Evolutionary conservation across 2,797 vertebrate species (phyloP).

Genomic region (Leuciscus waleckii): DNA sequence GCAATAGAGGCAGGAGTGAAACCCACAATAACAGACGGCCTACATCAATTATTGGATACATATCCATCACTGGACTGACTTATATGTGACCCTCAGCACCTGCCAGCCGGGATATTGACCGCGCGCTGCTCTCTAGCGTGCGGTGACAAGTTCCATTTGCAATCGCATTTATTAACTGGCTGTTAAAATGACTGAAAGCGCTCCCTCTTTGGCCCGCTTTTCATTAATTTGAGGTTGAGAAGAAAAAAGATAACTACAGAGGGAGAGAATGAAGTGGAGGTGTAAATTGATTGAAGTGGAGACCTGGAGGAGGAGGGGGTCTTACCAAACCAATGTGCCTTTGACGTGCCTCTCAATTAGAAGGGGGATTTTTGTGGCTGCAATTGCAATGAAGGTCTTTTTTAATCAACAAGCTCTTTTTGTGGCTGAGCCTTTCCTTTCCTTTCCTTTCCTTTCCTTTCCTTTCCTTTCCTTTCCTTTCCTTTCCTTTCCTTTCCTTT

Average conservation of each 20-base stretch:
- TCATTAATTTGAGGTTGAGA: slow-evolving; percentile 74
- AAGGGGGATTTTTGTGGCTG: slow-evolving; percentile 8
- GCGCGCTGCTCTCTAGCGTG: slow-evolving; percentile 74
- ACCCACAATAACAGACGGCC: slow-evolving; percentile 83
- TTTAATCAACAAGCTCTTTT: slow-evolving; percentile 1
- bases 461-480: not conserved
- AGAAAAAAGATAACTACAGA: slow-evolving; percentile 65
- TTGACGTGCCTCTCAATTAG: slow-evolving; percentile 35
- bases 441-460: not conserved
- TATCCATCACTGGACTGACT: slow-evolving; percentile 85
- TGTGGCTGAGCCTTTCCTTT: not conserved
- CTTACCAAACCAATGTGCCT: slow-evolving; percentile 24
- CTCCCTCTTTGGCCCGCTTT: slow-evolving; percentile 64
- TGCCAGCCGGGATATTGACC: slow-evolving; percentile 83
- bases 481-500: not conserved
- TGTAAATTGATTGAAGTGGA: slow-evolving; percentile 36
- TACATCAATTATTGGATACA: slow-evolving; percentile 87
- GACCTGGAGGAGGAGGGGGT: slow-evolving; percentile 42
- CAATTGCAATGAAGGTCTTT: not conserved
- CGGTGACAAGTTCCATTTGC: slow-evolving; percentile 86
- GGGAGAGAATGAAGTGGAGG: slow-evolving; percentile 48
- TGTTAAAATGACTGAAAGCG: slow-evolving; percentile 82
- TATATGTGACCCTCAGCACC: slow-evolving; percentile 84
- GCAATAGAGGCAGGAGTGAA: slow-evolving; percentile 83
- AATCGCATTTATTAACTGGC: slow-evolving; percentile 85